phyloP scores from a whole-genome alignment of 2,888 invertebrate species.

The Macropis europaea region DNA sequence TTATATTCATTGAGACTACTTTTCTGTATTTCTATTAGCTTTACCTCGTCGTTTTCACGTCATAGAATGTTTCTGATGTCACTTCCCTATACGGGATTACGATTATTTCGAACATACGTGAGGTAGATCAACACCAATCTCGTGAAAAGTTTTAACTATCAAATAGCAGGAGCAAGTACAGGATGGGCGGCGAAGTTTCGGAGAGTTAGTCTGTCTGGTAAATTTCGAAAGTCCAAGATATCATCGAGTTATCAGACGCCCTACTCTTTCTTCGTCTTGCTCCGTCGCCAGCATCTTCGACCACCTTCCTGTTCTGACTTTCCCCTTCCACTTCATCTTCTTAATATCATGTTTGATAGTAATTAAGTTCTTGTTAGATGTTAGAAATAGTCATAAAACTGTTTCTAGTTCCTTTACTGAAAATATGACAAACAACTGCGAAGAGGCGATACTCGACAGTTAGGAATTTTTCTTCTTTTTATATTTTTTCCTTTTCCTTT shows the following conservation, averaged over 20 bases:
- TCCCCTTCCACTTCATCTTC: conserved; percentile 21
- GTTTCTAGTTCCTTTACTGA: conserved; percentile 49
- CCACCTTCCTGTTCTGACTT: not conserved
- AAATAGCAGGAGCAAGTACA: conserved; percentile 56
- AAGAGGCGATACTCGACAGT: not conserved
- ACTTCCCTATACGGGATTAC: conserved; percentile 60
- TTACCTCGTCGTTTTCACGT: conserved; percentile 58
- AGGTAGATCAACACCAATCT: conserved; percentile 63
- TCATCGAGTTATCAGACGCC: conserved; percentile 60
- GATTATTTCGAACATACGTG: conserved; percentile 63
- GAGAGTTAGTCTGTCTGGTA: conserved; percentile 61
- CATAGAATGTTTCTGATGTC: conserved; percentile 52
- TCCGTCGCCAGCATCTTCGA: not conserved
- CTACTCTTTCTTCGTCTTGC: conserved; percentile 15
- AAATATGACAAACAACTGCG: not conserved
- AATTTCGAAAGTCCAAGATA: conserved; percentile 65
- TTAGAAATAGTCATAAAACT: conserved; percentile 65
- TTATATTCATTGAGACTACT: not conserved
- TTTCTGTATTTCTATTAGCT: conserved; percentile 58
- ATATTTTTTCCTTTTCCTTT: too few species aligned
- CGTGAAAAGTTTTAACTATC: conserved; percentile 65
- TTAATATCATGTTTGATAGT: conserved; percentile 26
- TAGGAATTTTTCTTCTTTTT: too few species aligned
- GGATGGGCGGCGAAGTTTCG: conserved; percentile 62
- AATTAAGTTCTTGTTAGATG: conserved; percentile 65